Percentiles rank a stretch among this genome's conserved stretches.
Conservation (phyloP, 2,113 vertebrate species). For the Pampusana beccarii region DNA sequence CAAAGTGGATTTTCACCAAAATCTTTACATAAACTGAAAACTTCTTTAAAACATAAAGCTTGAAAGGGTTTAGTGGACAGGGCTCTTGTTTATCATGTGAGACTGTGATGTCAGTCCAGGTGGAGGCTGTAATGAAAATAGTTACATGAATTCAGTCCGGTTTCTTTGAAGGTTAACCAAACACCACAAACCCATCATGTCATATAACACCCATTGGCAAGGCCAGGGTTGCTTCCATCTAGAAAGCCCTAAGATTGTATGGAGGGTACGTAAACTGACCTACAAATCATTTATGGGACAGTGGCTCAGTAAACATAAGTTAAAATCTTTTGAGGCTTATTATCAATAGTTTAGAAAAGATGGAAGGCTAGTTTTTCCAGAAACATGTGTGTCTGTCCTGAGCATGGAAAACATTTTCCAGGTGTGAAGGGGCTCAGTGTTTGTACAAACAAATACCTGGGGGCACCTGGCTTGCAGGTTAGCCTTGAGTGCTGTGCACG, state of each 20-base stretch:
- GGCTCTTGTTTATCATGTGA: constrained; percentile 46
- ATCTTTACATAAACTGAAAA: constrained; percentile 18
- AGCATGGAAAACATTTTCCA: not conserved
- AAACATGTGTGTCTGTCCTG: not conserved
- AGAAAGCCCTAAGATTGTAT: not conserved
- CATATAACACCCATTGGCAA: not conserved
- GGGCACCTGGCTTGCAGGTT: not conserved
- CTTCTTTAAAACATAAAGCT: constrained; percentile 31
- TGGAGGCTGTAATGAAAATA: constrained; percentile 46
- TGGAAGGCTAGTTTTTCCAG: not conserved
- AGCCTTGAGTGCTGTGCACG: not conserved
- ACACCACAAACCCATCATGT: not conserved
- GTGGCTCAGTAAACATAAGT: not conserved
- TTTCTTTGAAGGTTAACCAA: constrained; percentile 37
- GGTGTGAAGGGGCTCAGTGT: not conserved
- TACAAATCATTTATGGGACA: not conserved
- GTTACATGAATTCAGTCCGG: not conserved
- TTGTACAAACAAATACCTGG: not conserved
- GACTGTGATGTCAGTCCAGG: constrained; percentile 41
- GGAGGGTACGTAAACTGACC: not conserved
- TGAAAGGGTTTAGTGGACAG: not conserved
- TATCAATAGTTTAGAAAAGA: not conserved
- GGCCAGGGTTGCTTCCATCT: not conserved
- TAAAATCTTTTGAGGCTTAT: not conserved
- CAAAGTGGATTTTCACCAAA: constrained; percentile 3